A percentile compares a stretch with the other conserved stretches of the same genome.
Evolutionary conservation across 2,113 vertebrate species (phyloP).

Genomic region (Spilogale gracilis): DNA sequence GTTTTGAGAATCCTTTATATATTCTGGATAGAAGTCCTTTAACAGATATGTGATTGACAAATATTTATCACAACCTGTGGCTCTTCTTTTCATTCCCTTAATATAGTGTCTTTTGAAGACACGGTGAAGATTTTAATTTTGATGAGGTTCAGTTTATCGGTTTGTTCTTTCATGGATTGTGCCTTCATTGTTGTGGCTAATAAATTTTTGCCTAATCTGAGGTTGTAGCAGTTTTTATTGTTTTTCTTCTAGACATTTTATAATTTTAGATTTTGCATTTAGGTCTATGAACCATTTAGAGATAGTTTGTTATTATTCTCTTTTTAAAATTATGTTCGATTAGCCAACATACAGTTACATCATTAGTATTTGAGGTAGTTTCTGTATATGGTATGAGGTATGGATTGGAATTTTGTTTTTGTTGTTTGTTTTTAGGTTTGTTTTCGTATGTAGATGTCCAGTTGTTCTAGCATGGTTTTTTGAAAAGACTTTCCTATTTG

Average conservation of each 20-base stretch:
- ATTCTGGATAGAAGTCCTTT: background rate
- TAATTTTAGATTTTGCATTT: background rate
- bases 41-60: background rate
- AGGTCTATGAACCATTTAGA: background rate
- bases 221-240: background rate
- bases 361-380: background rate
- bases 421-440: background rate
- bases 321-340: background rate
- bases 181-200: background rate
- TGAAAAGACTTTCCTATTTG: background rate
- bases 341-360: background rate
- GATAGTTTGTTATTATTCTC: background rate
- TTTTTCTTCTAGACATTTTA: background rate
- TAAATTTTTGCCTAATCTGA: background rate
- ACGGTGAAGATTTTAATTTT: conserved; percentile 37
- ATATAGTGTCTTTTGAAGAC: background rate
- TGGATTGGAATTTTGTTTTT: background rate
- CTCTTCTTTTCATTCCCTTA: background rate
- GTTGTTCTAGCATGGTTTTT: background rate
- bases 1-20: background rate
- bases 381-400: background rate
- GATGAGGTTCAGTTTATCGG: background rate
- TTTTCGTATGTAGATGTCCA: background rate
- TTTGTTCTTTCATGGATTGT: background rate
- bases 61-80: background rate